Percentiles rank a stretch among this genome's conserved stretches.
These are phyloP conservation scores for Phoxinus dragarum DNA, from an alignment of 2,797 vertebrate species.

Conservation along the genomic window DNA sequence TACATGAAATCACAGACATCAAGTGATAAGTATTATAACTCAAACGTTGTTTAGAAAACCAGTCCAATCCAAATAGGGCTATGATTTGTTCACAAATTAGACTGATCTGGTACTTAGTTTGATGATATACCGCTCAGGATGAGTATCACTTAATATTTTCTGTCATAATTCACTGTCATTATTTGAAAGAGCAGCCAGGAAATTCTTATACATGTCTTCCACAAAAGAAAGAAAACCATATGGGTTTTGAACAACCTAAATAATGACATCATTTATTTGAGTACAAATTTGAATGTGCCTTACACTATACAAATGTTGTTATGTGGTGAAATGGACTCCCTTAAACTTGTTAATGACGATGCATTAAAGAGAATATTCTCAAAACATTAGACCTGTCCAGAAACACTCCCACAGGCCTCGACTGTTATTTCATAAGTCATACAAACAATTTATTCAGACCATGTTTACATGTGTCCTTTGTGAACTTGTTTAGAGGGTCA, in stretches of 20 bases:
- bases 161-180: background rate
- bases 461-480: constrained; percentile 11
- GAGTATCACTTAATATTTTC: background rate
- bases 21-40: background rate
- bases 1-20: background rate
- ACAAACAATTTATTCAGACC: background rate
- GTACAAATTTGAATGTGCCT: background rate
- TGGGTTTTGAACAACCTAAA: background rate
- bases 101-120: background rate
- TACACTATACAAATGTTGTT: background rate
- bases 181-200: background rate
- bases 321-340: background rate
- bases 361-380: background rate
- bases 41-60: background rate
- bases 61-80: background rate
- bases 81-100: background rate
- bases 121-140: too few relatives aligned
- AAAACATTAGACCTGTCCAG: background rate
- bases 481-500: constrained; percentile 40
- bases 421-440: background rate
- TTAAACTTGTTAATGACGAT: constrained; percentile 1
- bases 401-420: constrained; percentile 30
- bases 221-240: background rate
- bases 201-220: background rate
- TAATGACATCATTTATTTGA: constrained; percentile 10